Evolutionary conservation across 2,113 vertebrate genomes (phyloP).

Genomic region (Dicrurus megarhynchus): DNA sequence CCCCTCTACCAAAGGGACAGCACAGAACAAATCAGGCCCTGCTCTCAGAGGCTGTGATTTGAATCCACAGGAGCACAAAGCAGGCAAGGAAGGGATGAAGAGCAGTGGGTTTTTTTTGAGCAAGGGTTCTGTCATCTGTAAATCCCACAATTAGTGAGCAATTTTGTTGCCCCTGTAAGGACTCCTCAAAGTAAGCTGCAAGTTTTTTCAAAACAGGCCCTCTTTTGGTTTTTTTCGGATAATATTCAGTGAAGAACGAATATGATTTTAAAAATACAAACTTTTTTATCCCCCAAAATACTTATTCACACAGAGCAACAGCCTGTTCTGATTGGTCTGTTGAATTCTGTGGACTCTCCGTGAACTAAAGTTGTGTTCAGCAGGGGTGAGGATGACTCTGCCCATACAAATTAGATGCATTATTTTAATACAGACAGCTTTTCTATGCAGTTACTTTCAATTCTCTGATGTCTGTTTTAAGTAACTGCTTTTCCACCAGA

Average conservation of each 20-base stretch:
- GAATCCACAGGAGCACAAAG: neutral
- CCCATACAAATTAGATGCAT: neutral
- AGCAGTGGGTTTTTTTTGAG: neutral
- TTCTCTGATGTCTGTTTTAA: neutral
- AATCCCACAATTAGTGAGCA: neutral
- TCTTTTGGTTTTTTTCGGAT: neutral
- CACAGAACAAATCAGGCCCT: neutral
- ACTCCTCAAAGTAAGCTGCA: neutral
- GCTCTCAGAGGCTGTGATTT: neutral
- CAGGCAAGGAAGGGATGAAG: neutral
- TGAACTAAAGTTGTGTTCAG: neutral
- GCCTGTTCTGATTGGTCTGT: neutral
- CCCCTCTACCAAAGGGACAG: neutral
- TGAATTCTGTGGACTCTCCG: neutral
- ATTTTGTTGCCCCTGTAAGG: neutral
- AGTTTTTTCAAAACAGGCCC: neutral
- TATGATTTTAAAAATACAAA: neutral
- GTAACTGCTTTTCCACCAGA: neutral
- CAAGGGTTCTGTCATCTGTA: neutral
- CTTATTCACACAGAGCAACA: neutral
- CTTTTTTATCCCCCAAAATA: neutral
- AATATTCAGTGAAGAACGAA: neutral
- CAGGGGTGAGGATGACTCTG: neutral
- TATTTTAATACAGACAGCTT: neutral
- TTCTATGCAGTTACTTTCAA: neutral